These are phyloP conservation scores for Periphyllus acericola DNA, from an alignment of 2,888 invertebrate genomes.

Conservation along the genomic window DNA sequence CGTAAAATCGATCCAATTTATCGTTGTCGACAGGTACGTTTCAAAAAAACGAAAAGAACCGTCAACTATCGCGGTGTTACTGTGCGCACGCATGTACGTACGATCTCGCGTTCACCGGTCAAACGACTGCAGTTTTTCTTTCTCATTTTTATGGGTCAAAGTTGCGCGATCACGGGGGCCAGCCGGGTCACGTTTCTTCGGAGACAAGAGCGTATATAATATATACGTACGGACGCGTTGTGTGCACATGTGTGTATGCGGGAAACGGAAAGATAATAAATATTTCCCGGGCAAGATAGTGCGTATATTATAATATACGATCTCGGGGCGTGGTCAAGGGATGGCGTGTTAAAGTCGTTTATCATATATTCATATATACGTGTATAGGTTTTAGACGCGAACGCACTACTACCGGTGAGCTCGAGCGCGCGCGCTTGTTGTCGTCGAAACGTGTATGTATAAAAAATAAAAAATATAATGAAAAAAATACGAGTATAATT, in stretches of 20 bases:
- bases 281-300: constrained; percentile 14
- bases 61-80: background rate
- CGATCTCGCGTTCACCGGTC: background rate
- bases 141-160: constrained; percentile 35
- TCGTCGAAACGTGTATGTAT: background rate
- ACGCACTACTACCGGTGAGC: background rate
- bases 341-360: constrained; percentile 45
- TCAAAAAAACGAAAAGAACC: constrained; percentile 2
- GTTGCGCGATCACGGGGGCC: constrained; percentile 32
- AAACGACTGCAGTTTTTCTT: background rate
- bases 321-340: constrained; percentile 40
- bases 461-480: background rate
- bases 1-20: background rate
- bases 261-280: constrained; percentile 39
- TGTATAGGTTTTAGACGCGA: background rate
- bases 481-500: background rate
- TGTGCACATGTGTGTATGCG: background rate
- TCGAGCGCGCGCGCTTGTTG: background rate
- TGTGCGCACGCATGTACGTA: background rate
- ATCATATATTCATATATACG: background rate
- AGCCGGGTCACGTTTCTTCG: constrained; percentile 54
- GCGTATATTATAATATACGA: constrained; percentile 7
- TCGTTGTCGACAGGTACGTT: constrained; percentile 6
- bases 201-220: background rate
- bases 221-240: background rate